A percentile compares a stretch with the other conserved stretches of the same genome.
These are phyloP conservation scores for Phlogophora meticulosa DNA, from an alignment of 2,888 invertebrate genomes.

Conservation along the genomic window DNA sequence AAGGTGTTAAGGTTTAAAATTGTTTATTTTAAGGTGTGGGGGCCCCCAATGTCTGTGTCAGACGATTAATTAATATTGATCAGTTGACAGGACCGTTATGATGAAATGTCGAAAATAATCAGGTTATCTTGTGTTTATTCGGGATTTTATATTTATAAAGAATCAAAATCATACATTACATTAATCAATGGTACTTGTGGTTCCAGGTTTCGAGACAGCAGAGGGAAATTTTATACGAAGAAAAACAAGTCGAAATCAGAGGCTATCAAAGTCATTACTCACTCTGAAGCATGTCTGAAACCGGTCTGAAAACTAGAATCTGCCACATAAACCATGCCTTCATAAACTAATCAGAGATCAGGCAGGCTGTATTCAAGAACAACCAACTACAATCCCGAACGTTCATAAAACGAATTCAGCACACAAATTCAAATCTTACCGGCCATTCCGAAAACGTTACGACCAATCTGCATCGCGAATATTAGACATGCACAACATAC, in stretches of 20 bases:
- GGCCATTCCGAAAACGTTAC: conserved; percentile 36
- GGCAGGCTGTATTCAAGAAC: conserved; percentile 9
- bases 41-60: conserved; percentile 51
- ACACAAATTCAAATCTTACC: conserved; percentile 42
- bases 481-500: conserved; percentile 50
- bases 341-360: conserved; percentile 36
- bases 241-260: conserved; percentile 43
- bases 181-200: conserved; percentile 6
- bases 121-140: conserved; percentile 44
- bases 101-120: conserved; percentile 66
- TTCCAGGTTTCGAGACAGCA: conserved; percentile 5
- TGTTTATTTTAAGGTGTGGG: conserved; percentile 25
- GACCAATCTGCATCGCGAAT: conserved; percentile 39
- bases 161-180: conserved; percentile 1
- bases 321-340: conserved; percentile 7
- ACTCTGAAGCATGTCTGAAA: conserved; percentile 30
- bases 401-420: conserved; percentile 32
- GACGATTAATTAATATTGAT: conserved; percentile 76
- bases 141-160: conserved; percentile 16
- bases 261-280: conserved; percentile 35
- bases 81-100: conserved; percentile 72
- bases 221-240: conserved; percentile 41
- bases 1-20: conserved; percentile 15
- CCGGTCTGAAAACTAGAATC: conserved; percentile 38
- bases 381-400: conserved; percentile 15